Base-by-base conservation (phyloP, 2,888 invertebrate genomes). In the Campaea margaritaria region DNA sequence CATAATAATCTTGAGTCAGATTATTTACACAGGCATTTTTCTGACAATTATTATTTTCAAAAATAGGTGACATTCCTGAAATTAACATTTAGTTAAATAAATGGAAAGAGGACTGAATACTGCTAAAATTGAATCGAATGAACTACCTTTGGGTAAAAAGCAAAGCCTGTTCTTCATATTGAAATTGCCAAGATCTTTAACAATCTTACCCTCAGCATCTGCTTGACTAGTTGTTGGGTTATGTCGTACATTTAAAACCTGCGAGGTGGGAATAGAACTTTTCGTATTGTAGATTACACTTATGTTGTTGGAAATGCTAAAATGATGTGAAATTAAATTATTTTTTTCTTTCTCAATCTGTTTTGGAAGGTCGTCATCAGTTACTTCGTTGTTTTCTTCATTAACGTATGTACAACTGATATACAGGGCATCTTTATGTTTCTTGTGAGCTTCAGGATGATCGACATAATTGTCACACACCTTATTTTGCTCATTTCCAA, bases 61-160 rank as follows among this genome's bases (percentile, higher is more conserved):
- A 86, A 64, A 94, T 92, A 44, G 91, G 94, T 9, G 94, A 94
- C 84, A 94, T 83, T 12, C 93, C 93, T 91, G 70, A 34, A 79
- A 79, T 12, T 53, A 53, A 31, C 48, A 54, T 7, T 39, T 11
- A n/a, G 7, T 34, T 2, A 11, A 21, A 11, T n/a, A n/a, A 47
- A 16, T 15, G 12, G 21, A 5, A 21, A 5, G 2, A 31, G 31
- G 31, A 31, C 31, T 10, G 31, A 31, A 11, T 12, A 36, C 5
- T 34, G 12, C 11, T 13, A 34, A 8, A 13, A 39, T 39, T 1
- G 13, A 0, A 34, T 15, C 39, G 12, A 14, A 39, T 3, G 7
- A 14, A 4, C 54, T 75, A 92, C 94, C 94, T 91, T 94, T 94
- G 0, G 94, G 94, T 34, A 94, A 65, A 78, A 93, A 93, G 28